Evolutionary conservation across 2,113 vertebrate species (phyloP), one percentile per base, ranked within the genome.

Genomic region (Diglossa brunneiventris): DNA sequence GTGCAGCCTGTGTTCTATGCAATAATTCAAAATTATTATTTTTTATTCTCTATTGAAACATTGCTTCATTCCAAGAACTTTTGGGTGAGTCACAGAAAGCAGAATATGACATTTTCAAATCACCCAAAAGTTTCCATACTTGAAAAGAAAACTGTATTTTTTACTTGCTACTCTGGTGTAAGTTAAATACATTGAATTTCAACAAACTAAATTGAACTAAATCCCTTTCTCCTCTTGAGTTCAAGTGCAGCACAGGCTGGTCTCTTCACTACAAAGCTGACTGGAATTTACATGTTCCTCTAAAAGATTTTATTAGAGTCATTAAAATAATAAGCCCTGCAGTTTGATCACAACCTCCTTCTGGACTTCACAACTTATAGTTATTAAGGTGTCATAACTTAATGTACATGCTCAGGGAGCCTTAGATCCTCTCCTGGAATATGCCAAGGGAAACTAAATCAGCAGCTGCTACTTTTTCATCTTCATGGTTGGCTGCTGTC

Each of bases 401-500:
- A 90, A 19, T 7, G 15, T 84, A 78, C 13, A 31, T 59, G 35
- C 23, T 79, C 28, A 50, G 76, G 75, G 31, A 70, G 35, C 19
- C 56, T 90, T 72, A 74, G 66, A 82, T 63, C 24, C 14, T 46
- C 46, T 64, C 12, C 30, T 85, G 47, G 55, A 84, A 79, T 21
- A 79, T 30, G 59, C 27, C 28, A 70, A 59, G 59, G 68, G 52
- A 91, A 95, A 49, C 35, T 58, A 77, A 95, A 92, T 83, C 79
- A 94, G 44, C 70, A 90, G 76, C 44, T 89, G 59, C 35, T 92
- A 31, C 26, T 87, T 92, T 83, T 92, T 90, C 58, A 84, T 90
- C 83, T 90, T 87, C 82, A 83, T 85, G 73, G 87, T 89, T 94
- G 52, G 41, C 58, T 95, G 89, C 90, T 95, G 55, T 94, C 81